Evolutionary conservation across 2,888 invertebrate genomes (phyloP).

Genomic region (Caenorhabditis sp.): DNA sequence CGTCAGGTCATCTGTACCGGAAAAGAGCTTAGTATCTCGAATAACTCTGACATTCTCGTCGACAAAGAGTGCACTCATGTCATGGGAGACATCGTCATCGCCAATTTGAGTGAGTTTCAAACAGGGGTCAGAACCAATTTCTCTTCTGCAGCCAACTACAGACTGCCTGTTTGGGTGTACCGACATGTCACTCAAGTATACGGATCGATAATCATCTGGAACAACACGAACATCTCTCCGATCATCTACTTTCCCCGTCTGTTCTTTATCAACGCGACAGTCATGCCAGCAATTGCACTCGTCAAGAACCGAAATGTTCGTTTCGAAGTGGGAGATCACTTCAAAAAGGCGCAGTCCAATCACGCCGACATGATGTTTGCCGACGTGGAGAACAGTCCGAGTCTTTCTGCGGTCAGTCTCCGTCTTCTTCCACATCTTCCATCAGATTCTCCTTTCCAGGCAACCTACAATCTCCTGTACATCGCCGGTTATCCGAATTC

Average conservation of each 20-base stretch:
- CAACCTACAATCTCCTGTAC: constrained; percentile 31
- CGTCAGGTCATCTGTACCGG: neutral
- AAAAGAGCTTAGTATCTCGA: neutral
- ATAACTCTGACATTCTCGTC: neutral
- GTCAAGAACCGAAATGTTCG: constrained; percentile 10
- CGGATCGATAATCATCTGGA: constrained; percentile 1
- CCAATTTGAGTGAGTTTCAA: constrained; percentile 30
- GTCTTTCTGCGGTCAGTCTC: constrained; percentile 31
- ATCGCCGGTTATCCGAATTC: constrained; percentile 21
- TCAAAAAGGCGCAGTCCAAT: neutral
- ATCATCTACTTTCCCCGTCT: constrained; percentile 27
- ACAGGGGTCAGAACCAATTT: no score
- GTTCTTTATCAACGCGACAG: neutral
- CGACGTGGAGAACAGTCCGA: constrained; percentile 10
- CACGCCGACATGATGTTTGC: constrained; percentile 13
- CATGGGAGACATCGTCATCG: constrained; percentile 24
- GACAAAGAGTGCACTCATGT: constrained; percentile 37
- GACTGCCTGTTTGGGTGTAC: neutral
- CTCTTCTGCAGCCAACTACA: neutral
- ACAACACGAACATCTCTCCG: constrained; percentile 12
- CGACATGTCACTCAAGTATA: neutral
- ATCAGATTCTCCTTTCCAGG: no score
- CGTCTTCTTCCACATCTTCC: no score
- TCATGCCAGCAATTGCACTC: constrained; percentile 8
- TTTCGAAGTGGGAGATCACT: constrained; percentile 14